Percentiles rank a stretch among this genome's conserved stretches.
Conservation (phyloP, 1,140 invertebrate genomes). For the Orussus abietinus region DNA sequence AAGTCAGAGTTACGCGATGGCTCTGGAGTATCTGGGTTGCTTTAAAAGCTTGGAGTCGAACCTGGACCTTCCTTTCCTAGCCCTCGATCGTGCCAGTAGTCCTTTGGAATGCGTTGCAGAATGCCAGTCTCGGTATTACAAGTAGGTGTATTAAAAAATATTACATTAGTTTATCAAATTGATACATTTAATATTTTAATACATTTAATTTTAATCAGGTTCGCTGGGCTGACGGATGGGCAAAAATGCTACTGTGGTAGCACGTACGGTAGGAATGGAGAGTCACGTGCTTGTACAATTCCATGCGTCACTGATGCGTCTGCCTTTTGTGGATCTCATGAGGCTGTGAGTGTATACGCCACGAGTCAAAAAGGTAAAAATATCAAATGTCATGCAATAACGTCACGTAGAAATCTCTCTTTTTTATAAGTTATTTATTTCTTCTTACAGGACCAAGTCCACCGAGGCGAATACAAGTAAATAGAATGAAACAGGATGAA, state of each 20-base stretch:
- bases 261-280: slow-evolving; percentile 39
- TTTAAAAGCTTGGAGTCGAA: slow-evolving; percentile 24
- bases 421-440: too few species aligned
- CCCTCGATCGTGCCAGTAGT: slow-evolving; percentile 20
- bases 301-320: slow-evolving; percentile 32
- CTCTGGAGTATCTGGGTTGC: slow-evolving; percentile 39
- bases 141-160: slow-evolving; percentile 27
- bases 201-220: slow-evolving; percentile 36
- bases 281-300: slow-evolving; percentile 42
- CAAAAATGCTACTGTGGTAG: slow-evolving; percentile 50
- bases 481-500: slow-evolving; percentile 18
- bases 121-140: slow-evolving; percentile 37
- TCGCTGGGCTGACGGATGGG: slow-evolving; percentile 46
- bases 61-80: slow-evolving; percentile 25
- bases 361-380: slow-evolving; percentile 55
- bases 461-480: slow-evolving; percentile 28
- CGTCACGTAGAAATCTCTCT: not conserved
- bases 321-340: slow-evolving; percentile 45
- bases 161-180: slow-evolving; percentile 9
- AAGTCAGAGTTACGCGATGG: slow-evolving; percentile 6
- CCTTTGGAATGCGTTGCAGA: slow-evolving; percentile 31
- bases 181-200: slow-evolving; percentile 3
- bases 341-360: slow-evolving; percentile 49
- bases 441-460: slow-evolving; percentile 37
- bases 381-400: too few species aligned